Evolutionary conservation across 2,888 invertebrate genomes (phyloP), one percentile per base, ranked within the genome.

Genomic region (Therioaphis trifolii): DNA sequence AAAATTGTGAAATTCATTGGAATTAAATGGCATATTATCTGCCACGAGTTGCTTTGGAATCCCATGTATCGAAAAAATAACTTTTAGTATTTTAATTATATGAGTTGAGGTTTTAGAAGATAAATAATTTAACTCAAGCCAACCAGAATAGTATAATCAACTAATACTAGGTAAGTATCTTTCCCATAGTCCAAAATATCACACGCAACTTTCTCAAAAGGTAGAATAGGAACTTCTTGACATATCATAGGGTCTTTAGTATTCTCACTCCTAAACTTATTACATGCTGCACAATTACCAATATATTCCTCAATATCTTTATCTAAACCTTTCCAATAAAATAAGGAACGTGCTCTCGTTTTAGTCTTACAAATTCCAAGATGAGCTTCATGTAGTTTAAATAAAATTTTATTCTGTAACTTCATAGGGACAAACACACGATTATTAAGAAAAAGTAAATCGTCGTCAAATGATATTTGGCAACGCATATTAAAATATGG

Each of bases 21-120:
- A 69, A 29, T 21, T 24, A 69, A 85, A 85, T 49, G 85, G 85
- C 58, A 84, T 78, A 61, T 85, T 85, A 35, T 85, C 85, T n/a
- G 66, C 40, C 4, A 18, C 11, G 3, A 66, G 4, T 66, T 27
- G 35, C 7, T 35, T 35, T 5, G 35, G 35, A 5, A 35, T 7
- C 3, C 35, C 35, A 5, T 5, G 7, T 35, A 11, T 66, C 2
- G 40, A n/a, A 66, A 66, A 66, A 35, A 66, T 40, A 40, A n/a
- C n/a, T 66, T 66, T 66, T 66, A 66, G 11, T n/a, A 66, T 11
- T 40, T 66, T n/a, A 14, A 66, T 66, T 66, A 66, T 40, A 4
- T 4, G 18, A 29, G 1, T 29, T 18, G 4, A 4, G 0, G 15
- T 63, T 63, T 63, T 63, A 18, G 14, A 29, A 29, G 14, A 29